Evolutionary conservation across 2,797 vertebrate species (phyloP).

Genomic region (Enteromius afrohamiltoni): DNA sequence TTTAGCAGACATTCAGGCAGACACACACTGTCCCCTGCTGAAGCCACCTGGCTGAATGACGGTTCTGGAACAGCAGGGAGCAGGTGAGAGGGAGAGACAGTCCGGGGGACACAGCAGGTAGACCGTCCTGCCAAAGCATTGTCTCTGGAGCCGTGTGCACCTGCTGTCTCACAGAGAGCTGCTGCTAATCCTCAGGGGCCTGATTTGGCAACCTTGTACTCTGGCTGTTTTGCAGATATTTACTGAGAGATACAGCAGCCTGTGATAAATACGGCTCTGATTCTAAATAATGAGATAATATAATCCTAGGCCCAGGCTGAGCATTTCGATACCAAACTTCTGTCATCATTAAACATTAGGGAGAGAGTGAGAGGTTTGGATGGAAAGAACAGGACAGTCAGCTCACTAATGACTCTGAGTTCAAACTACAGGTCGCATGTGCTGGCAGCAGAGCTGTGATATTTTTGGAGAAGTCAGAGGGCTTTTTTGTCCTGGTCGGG

Average conservation of each 20-base stretch:
- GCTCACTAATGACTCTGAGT: constrained; percentile 47
- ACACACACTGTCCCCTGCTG: constrained; percentile 27
- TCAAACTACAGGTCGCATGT: constrained; percentile 29
- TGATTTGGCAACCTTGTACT: constrained; percentile 52
- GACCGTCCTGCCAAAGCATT: constrained; percentile 56
- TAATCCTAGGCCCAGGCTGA: background rate
- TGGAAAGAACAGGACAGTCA: constrained; percentile 57
- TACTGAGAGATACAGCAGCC: constrained; percentile 44
- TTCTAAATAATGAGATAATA: constrained; percentile 43
- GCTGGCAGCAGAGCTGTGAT: constrained; percentile 37
- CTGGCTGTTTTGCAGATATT: constrained; percentile 54
- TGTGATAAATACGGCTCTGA: constrained; percentile 39
- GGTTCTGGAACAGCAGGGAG: constrained; percentile 38
- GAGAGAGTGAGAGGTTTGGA: background rate
- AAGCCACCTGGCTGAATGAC: constrained; percentile 36
- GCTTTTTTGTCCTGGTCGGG: constrained; percentile 71
- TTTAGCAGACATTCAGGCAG: constrained; percentile 36
- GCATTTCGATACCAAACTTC: constrained; percentile 22
- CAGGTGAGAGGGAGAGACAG: constrained; percentile 20
- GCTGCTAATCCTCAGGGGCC: constrained; percentile 56
- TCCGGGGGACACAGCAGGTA: constrained; percentile 42
- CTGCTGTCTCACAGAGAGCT: constrained; percentile 53
- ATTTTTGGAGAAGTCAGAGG: constrained; percentile 66
- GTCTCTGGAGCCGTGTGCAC: constrained; percentile 55
- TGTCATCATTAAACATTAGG: constrained; percentile 28